Conservation (phyloP, 2,888 invertebrate species). For the Amblyjoppa fuscipennis region DNA sequence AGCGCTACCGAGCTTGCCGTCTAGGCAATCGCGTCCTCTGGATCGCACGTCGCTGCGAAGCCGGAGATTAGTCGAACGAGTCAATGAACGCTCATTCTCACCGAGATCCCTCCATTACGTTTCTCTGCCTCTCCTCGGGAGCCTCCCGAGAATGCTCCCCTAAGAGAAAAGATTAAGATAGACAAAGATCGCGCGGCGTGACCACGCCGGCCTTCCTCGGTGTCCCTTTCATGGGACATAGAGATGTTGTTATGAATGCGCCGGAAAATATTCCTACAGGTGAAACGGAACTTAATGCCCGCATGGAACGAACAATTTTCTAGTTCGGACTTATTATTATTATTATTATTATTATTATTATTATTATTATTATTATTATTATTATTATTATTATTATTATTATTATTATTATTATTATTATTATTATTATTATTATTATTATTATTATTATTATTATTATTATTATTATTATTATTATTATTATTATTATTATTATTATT, state of each 20-base stretch:
- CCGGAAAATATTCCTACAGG: conserved; percentile 41
- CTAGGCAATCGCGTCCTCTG: conserved; percentile 53
- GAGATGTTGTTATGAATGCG: conserved; percentile 11
- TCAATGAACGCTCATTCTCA: conserved; percentile 63
- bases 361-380: no score
- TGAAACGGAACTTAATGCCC: conserved; percentile 4
- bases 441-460: no score
- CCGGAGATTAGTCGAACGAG: conserved; percentile 66
- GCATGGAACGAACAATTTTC: conserved; percentile 4
- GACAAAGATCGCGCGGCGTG: conserved; percentile 54
- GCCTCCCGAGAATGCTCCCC: conserved; percentile 22
- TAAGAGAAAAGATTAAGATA: conserved; percentile 41
- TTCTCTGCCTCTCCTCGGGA: background rate
- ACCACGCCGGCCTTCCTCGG: conserved; percentile 11
- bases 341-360: no score
- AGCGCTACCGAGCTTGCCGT: background rate
- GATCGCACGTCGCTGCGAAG: conserved; percentile 44
- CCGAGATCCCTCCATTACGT: background rate
- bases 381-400: no score
- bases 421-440: no score
- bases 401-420: no score
- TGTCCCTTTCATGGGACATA: conserved; percentile 37
- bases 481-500: no score
- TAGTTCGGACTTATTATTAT: no score
- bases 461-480: no score